Percentiles rank a stretch among this genome's conserved stretches.
These are phyloP conservation scores for Pitta sordida DNA, from an alignment of 2,113 vertebrate species.

Conservation along the genomic window DNA sequence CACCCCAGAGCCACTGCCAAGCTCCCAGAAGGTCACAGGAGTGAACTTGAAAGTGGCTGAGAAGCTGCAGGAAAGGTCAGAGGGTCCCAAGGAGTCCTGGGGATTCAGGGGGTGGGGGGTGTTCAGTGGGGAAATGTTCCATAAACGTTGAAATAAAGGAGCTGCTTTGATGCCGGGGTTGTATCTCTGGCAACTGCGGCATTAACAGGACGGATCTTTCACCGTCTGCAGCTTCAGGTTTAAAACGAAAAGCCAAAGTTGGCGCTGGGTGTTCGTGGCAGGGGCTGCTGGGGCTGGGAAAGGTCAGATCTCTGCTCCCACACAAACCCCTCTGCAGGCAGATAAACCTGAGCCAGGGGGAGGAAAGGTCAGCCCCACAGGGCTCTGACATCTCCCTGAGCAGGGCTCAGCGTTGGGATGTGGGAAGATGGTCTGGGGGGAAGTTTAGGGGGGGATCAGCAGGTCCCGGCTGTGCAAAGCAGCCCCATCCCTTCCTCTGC, in stretches of 20 bases:
- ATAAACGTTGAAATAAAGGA: constrained; percentile 2
- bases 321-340: background rate
- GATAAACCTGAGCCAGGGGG: background rate
- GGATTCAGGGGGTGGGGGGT: background rate
- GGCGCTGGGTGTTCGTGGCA: background rate
- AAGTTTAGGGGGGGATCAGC: background rate
- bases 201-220: background rate
- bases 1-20: background rate
- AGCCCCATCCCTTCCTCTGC: background rate
- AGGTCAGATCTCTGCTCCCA: constrained; percentile 2
- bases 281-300: background rate
- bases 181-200: background rate
- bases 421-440: background rate
- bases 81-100: no score
- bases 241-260: background rate
- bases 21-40: background rate
- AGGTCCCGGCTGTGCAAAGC: background rate
- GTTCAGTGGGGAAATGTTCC: background rate
- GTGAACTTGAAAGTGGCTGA: background rate
- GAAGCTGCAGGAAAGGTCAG: constrained; percentile 44
- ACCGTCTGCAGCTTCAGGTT: background rate
- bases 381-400: background rate
- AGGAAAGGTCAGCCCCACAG: constrained; percentile 28
- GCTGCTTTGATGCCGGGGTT: background rate
- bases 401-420: background rate